These are phyloP conservation scores for Macropis europaea DNA, from an alignment of 2,888 invertebrate genomes.

Conservation along the genomic window DNA sequence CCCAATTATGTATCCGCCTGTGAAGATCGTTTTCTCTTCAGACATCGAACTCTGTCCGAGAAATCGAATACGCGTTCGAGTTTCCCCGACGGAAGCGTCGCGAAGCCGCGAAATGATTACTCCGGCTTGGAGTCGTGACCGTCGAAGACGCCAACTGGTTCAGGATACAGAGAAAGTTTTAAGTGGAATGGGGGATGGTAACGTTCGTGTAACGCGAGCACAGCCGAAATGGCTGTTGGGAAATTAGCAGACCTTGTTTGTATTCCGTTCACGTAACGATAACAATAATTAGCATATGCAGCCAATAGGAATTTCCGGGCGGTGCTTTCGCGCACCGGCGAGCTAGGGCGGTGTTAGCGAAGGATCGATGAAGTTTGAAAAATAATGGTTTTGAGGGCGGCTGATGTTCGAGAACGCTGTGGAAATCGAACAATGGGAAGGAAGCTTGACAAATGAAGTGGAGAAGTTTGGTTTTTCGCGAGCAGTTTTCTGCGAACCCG, in stretches of 20 bases:
- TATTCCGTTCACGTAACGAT: neutral
- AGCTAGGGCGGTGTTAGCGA: no score
- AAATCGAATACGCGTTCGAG: constrained; percentile 26
- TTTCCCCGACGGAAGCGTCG: neutral
- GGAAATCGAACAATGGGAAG: constrained; percentile 10
- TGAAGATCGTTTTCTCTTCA: constrained; percentile 41
- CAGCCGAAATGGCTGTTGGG: neutral
- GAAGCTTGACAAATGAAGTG: constrained; percentile 1
- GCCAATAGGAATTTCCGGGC: no score
- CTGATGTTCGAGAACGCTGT: neutral
- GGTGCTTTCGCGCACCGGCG: no score
- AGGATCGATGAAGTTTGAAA: constrained; percentile 6
- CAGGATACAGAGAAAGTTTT: no score
- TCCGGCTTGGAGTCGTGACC: constrained; percentile 25
- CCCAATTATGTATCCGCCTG: constrained; percentile 44
- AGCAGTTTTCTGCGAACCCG: neutral
- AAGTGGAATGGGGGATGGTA: neutral
- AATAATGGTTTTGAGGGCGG: constrained; percentile 16
- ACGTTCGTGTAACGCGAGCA: neutral
- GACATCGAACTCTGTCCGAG: constrained; percentile 11
- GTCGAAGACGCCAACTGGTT: constrained; percentile 11
- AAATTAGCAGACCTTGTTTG: neutral
- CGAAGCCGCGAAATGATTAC: constrained; percentile 36
- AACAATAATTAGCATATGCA: neutral
- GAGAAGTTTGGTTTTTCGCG: constrained; percentile 24